These are phyloP conservation scores for Chydorus sphaericus DNA, from an alignment of 2,888 invertebrate species.

Conservation along the genomic window DNA sequence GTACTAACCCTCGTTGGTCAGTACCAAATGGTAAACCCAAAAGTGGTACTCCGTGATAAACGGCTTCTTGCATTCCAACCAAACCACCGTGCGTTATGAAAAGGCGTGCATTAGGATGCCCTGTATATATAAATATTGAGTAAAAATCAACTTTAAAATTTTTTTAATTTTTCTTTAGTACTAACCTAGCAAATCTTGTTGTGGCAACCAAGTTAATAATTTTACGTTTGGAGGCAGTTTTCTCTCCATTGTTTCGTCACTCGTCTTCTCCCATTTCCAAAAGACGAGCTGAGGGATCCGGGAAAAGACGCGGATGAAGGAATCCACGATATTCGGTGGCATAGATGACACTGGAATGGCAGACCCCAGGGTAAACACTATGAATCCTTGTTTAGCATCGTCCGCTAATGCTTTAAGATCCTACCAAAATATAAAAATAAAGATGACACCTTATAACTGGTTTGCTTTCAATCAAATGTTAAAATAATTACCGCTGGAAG, in stretches of 20 bases:
- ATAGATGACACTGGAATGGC: constrained; percentile 65
- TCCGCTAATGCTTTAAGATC: constrained; percentile 47
- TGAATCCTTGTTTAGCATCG: constrained; percentile 49
- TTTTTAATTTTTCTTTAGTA: not conserved
- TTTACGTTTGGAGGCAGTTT: constrained; percentile 44
- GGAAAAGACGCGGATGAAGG: constrained; percentile 60
- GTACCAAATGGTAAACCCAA: constrained; percentile 1
- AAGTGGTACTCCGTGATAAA: not conserved
- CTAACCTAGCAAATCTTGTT: constrained; percentile 47
- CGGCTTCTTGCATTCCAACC: not conserved
- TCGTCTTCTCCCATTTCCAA: constrained; percentile 65
- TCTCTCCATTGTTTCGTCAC: constrained; percentile 19
- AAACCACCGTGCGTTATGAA: constrained; percentile 1
- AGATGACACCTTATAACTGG: not conserved
- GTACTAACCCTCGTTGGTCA: not conserved
- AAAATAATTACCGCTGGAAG: not conserved
- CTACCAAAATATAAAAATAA: not conserved
- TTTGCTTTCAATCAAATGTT: not conserved
- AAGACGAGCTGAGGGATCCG: constrained; percentile 62
- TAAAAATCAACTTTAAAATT: not conserved
- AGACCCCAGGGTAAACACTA: constrained; percentile 74
- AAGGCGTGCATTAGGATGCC: not conserved
- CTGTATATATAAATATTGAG: not conserved
- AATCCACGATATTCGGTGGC: constrained; percentile 70
- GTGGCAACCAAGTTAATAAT: constrained; percentile 52